Conservation (phyloP, 2,888 invertebrate genomes). For the Pandemis cinnamomeana region DNA sequence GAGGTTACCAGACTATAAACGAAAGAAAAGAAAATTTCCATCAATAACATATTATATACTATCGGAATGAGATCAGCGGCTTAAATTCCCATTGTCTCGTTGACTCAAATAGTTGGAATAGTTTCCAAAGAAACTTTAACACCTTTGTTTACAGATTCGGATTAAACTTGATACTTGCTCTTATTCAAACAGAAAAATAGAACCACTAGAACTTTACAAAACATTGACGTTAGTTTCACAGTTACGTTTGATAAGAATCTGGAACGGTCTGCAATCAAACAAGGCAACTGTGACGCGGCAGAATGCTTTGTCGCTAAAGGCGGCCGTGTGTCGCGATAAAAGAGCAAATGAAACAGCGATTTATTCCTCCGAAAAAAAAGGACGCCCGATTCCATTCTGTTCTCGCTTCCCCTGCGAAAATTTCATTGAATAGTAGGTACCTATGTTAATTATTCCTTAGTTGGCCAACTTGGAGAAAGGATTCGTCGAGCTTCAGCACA, state of each 20-base stretch:
- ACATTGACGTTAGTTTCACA: slow-evolving; percentile 27
- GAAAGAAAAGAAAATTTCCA: slow-evolving; percentile 4
- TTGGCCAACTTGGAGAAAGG: slow-evolving; percentile 48
- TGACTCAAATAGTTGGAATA: background rate
- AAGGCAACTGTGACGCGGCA: slow-evolving; percentile 30
- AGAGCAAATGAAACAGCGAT: slow-evolving; percentile 67
- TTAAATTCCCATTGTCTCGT: slow-evolving; percentile 1
- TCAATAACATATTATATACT: background rate
- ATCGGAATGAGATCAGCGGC: background rate
- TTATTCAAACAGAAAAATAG: slow-evolving; percentile 8
- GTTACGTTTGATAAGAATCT: slow-evolving; percentile 32
- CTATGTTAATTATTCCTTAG: slow-evolving; percentile 45
- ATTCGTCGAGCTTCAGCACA: slow-evolving; percentile 59
- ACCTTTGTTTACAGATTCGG: background rate
- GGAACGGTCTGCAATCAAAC: slow-evolving; percentile 20
- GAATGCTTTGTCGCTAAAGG: slow-evolving; percentile 29
- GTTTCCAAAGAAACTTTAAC: background rate
- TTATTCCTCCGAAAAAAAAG: slow-evolving; percentile 63
- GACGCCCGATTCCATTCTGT: slow-evolving; percentile 66
- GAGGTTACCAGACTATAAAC: slow-evolving; percentile 4
- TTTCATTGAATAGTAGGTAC: slow-evolving; percentile 65
- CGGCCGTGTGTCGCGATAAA: slow-evolving; percentile 55
- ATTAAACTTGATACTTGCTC: background rate
- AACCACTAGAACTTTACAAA: slow-evolving; percentile 10
- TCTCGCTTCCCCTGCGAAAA: slow-evolving; percentile 65